phyloP scores from a whole-genome alignment of 2,113 vertebrate genomes.

The Amblyornis subalaris region DNA sequence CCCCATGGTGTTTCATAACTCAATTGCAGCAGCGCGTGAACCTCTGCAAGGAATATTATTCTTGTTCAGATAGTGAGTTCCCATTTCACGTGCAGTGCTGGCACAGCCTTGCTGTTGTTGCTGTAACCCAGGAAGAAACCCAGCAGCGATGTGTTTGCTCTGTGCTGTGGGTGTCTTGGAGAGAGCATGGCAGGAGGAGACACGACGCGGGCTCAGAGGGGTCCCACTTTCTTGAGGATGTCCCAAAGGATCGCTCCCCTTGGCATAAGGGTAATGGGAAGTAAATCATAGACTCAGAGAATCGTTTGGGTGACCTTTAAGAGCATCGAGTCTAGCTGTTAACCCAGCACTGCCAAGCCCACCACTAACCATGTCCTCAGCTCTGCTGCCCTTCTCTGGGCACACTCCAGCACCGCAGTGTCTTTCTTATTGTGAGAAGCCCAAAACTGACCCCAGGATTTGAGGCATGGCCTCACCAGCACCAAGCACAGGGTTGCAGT shows the following conservation, averaged over 20 bases:
- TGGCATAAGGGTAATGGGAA: not conserved
- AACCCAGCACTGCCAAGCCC: not conserved
- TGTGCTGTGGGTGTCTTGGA: not conserved
- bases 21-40: not conserved
- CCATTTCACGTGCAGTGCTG: not conserved
- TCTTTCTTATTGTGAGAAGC: not conserved
- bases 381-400: not conserved
- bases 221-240: not conserved
- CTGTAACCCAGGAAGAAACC: not conserved
- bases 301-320: rapidly evolving
- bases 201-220: not conserved
- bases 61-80: not conserved
- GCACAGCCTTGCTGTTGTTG: not conserved
- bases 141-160: not conserved
- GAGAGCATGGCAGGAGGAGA: not conserved
- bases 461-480: not conserved
- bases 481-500: not conserved
- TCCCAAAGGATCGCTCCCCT: not conserved
- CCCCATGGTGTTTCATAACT: not conserved
- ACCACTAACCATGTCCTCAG: not conserved
- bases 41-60: not conserved
- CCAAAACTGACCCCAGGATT: not conserved
- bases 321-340: not conserved
- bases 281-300: not conserved
- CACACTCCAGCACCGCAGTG: not conserved